Base-by-base conservation (phyloP, 2,113 vertebrate species). In the Rhinichthys klamathensis region DNA sequence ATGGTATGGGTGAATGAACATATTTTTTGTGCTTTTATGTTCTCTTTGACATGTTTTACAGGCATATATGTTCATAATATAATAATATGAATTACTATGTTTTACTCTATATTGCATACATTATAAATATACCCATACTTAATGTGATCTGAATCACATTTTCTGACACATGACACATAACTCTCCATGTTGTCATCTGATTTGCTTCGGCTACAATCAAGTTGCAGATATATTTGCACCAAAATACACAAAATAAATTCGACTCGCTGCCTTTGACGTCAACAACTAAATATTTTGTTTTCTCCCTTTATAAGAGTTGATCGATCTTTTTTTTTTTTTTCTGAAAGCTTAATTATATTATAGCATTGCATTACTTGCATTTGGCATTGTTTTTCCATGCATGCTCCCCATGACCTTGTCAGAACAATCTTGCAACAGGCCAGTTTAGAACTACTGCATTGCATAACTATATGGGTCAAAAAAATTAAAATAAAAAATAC, bases 61-160 rank as follows among this genome's bases (percentile, higher is more conserved):
- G n/a, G n/a, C n/a, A n/a, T n/a, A n/a, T n/a, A n/a, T n/a, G n/a
- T n/a, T n/a, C n/a, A n/a, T 87, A 54, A 35, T 35, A 35, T 5
- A 16, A 35, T 30, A 13, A 27, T 74, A 27, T 87, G 3, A 49
- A 49, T 13, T 10, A 44, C 9, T 6, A 7, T 38, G 2, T 44
- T 46, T 49, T 49, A 49, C 46, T 49, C n/a, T n/a, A n/a, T n/a
- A 49, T 13, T 49, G 3, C 46, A 49, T 49, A 13, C 3, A 13
- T 46, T 46, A 46, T 35, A 6, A 35, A 35, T 46, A 46, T 13
- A 46, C 44, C 44, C 11, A 46, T 27, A 49, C 69, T 90, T 88
- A 77, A 38, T 87, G 87, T 85, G 86, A 88, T 49, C 82, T 69
- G 38, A 83, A 56, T 54, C 58, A 56, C 13, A 65, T 35, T 32